Base-by-base conservation (phyloP, 2,113 vertebrate genomes). In the Forbesichthys agassizii region DNA sequence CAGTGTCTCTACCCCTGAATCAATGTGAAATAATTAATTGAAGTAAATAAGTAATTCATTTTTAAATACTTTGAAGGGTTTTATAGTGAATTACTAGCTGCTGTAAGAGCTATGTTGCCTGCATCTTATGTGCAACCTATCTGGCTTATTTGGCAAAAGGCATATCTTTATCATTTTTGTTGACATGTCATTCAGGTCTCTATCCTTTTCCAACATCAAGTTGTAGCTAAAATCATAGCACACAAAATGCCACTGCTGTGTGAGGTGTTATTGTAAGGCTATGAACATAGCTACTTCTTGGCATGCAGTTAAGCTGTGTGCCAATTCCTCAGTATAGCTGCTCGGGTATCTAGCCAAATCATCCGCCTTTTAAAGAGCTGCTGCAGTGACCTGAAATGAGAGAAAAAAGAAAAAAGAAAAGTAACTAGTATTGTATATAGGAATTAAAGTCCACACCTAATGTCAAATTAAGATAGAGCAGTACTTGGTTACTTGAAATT, bases 341-440 rank as follows among this genome's bases (percentile, higher is more conserved):
- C 89, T 91, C 89, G 88, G 90, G 89, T 90, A 90, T 90, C 80
- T 42, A 87, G 70, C 77, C 75, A 73, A 75, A 74, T 86, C 74
- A 85, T 85, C 79, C 87, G 85, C 81, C 84, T 84, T 27, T 84
- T 58, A 73, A 78, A 66, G 61, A 16, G 63, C 47, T 55, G 27
- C 52, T 65, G 62, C 62, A 53, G 57, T 78, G 70, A 85, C 63
- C 18, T 77, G 27, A 27, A 27, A 74, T 74, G 72, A 72, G 88
- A 83, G 16, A 81, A 75, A 76, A 72, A 64, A 81, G 77, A 76
- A 72, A 64, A 77, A 84, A n/a, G n/a, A 77, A 83, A 69, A 27
- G 68, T 61, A 42, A 42, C 36, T 42, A 42, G 36, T 42, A 42
- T 42, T 42, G 0, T 5, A 42, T 42, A 8, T 42, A 42, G 36